Conservation (phyloP, 2,888 invertebrate genomes). For the Liopterus haemorrhoidalis region DNA sequence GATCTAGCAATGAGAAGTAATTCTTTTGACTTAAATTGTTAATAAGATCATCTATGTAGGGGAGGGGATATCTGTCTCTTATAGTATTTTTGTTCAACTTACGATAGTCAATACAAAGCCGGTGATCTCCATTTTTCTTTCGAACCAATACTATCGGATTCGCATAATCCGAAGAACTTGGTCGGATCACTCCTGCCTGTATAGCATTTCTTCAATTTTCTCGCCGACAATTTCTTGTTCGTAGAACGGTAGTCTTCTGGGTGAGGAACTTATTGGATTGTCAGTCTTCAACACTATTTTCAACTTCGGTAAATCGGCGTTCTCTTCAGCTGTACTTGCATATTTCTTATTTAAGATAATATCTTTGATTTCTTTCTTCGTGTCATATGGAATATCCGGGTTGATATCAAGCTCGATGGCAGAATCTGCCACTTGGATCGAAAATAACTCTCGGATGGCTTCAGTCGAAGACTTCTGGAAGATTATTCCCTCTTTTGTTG, state of each 20-base stretch:
- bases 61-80: slow-evolving; percentile 25
- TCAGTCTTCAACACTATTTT: too few species aligned
- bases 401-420: too few species aligned
- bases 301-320: too few species aligned
- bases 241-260: slow-evolving; percentile 4
- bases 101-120: slow-evolving; percentile 30
- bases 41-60: slow-evolving; percentile 27
- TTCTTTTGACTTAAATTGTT: slow-evolving; percentile 22
- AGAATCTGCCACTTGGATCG: too few species aligned
- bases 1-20: slow-evolving; percentile 24
- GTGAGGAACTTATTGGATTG: too few species aligned
- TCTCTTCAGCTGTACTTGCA: too few species aligned
- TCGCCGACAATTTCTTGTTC: not conserved
- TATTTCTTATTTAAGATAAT: too few species aligned
- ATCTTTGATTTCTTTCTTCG: too few species aligned
- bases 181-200: not conserved
- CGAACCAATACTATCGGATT: slow-evolving; percentile 24
- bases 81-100: slow-evolving; percentile 26
- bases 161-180: not conserved
- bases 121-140: slow-evolving; percentile 30
- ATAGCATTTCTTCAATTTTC: not conserved
- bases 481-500: too few species aligned
- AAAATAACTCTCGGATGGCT: too few species aligned
- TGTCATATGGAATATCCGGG: too few species aligned
- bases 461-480: too few species aligned